Base-by-base conservation (phyloP, 2,888 invertebrate genomes). In the Capitulum mitella region DNA sequence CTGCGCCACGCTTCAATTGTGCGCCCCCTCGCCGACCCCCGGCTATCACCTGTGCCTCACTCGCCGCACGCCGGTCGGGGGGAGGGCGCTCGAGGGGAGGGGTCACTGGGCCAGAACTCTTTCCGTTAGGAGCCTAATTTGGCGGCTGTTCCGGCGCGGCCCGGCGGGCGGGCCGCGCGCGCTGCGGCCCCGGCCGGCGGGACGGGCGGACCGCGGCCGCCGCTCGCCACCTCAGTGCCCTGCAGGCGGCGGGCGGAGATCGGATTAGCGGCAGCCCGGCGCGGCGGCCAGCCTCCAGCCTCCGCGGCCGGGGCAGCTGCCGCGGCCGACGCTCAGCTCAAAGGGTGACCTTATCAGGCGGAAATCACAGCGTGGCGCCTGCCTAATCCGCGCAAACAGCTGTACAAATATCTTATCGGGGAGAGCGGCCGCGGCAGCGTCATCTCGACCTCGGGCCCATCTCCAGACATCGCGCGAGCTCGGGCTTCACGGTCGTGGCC, bases 1-100 rank as follows among this genome's bases (percentile, higher is more conserved):
- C 58, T 58, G 58, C 58, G n/a, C 58, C 58, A 58, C 58, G 58
- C 58, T 58, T 58, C 29, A 29, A 58, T 58, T 58, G 58, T 58
- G 5, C 58, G n/a, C 58, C 29, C 58, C 29, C 29, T 8, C 58
- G 29, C 19, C 58, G 26, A 29, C n/a, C 58, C 29, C 58, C 3
- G 29, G 26, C 19, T 19, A 19, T 58, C 58, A 58, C 58, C 58
- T 58, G 58, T 58, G 29, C 12, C 58, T n/a, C 5, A 26, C 58
- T n/a, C n/a, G n/a, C n/a, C n/a, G n/a, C n/a, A n/a, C n/a, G 6
- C 58, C 58, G 6, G 29, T 8, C 29, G 12, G 58, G 58, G 58
- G 58, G 29, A 14, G n/a, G n/a, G n/a, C n/a, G n/a, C n/a, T n/a
- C n/a, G n/a, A n/a, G 19, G 51, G 51, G 14, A 51, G 51, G 51